A percentile compares a stretch with the other conserved stretches of the same genome.
phyloP scores from a whole-genome alignment of 2,888 invertebrate genomes.

The Flexamia atlantica region DNA sequence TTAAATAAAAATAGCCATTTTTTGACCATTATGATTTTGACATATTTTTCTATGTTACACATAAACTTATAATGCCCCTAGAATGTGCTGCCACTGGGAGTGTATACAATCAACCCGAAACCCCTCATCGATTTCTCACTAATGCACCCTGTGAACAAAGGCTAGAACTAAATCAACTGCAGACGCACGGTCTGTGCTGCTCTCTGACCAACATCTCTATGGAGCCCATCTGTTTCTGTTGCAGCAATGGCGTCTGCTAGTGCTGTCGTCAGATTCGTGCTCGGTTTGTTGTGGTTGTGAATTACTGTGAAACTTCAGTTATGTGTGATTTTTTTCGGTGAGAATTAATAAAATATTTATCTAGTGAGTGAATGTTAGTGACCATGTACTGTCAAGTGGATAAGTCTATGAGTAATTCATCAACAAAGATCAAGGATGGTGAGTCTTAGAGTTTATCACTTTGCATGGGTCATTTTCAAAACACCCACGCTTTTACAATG shows the following conservation, averaged over 20 bases:
- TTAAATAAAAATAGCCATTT: neutral
- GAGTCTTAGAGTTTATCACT: conserved; percentile 64
- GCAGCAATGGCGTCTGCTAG: conserved; percentile 64
- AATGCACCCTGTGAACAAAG: neutral
- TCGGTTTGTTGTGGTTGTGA: conserved; percentile 62
- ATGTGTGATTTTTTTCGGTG: conserved; percentile 80
- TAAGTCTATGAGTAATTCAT: conserved; percentile 71
- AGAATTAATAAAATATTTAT: conserved; percentile 76
- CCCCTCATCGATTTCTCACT: neutral
- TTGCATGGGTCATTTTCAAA: conserved; percentile 54
- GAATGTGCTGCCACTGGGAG: neutral
- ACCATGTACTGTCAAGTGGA: conserved; percentile 72
- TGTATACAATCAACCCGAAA: neutral
- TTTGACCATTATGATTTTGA: too few species aligned
- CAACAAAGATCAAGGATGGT: conserved; percentile 72
- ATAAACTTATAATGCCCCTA: neutral
- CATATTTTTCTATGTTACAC: neutral
- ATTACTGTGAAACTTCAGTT: conserved; percentile 69
- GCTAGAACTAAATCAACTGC: neutral
- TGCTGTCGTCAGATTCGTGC: conserved; percentile 59
- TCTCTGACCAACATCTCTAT: conserved; percentile 40
- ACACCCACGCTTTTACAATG: conserved; percentile 53
- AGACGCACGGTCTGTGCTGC: conserved; percentile 25
- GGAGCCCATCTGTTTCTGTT: conserved; percentile 58
- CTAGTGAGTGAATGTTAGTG: conserved; percentile 60